Percentiles rank a stretch among this genome's conserved stretches.
Conservation (phyloP, 2,888 invertebrate genomes). For the Uropetala carovei region DNA sequence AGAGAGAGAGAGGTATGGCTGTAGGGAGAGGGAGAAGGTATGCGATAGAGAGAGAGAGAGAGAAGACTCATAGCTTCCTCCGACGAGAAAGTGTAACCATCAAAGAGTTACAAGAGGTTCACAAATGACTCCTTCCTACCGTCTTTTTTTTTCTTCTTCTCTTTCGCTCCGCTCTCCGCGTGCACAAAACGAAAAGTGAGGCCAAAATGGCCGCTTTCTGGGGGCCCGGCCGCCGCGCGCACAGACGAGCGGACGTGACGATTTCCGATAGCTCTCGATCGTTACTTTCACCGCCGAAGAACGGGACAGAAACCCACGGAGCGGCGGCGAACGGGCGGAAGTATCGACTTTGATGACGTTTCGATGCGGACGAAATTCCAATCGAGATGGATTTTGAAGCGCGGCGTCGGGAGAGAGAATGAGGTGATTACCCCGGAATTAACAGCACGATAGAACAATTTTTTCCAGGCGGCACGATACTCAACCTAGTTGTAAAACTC, state of each 20-base stretch:
- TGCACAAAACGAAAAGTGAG: background rate
- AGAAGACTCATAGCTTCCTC: background rate
- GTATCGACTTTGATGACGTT: background rate
- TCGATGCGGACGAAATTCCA: background rate
- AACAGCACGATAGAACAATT: too few relatives aligned
- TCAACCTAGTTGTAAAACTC: too few relatives aligned
- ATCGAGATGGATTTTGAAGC: background rate
- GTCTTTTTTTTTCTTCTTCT: too few relatives aligned
- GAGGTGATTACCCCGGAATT: too few relatives aligned
- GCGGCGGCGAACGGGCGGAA: background rate
- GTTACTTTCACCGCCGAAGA: conserved; percentile 10
- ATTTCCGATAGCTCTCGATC: background rate
- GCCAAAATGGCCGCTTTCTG: conserved; percentile 5
- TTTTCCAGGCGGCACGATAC: too few relatives aligned
- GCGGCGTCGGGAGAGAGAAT: too few relatives aligned
- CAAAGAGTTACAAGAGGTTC: background rate
- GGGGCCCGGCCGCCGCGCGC: background rate
- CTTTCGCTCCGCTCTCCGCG: background rate
- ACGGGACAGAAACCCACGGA: background rate
- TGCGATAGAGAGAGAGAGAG: background rate
- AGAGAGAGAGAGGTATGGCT: background rate
- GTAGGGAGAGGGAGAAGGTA: background rate
- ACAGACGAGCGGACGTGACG: background rate
- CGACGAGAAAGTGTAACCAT: background rate
- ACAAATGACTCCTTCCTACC: background rate